phyloP scores from a whole-genome alignment of 1,140 invertebrate species.

The Trichonephila inaurata region DNA sequence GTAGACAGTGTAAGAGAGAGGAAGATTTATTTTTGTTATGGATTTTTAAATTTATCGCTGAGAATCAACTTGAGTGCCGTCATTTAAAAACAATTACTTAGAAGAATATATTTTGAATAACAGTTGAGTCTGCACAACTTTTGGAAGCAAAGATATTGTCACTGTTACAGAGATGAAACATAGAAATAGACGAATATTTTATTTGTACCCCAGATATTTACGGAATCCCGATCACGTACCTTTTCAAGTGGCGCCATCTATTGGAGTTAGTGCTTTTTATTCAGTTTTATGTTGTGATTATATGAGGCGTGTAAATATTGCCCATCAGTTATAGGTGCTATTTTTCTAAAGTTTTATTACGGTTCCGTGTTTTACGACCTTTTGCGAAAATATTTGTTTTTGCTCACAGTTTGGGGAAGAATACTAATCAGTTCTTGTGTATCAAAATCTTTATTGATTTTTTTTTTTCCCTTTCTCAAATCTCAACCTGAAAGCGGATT shows the following conservation, averaged over 20 bases:
- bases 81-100: no score
- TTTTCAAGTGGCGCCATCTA: conserved; percentile 4
- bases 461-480: no score
- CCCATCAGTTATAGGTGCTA: conserved; percentile 6
- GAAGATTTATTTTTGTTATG: no score
- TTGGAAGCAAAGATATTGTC: no score
- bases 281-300: conserved; percentile 8
- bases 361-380: not conserved
- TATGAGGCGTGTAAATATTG: conserved; percentile 34
- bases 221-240: not conserved
- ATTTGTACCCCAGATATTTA: not conserved
- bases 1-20: no score
- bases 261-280: conserved; percentile 14
- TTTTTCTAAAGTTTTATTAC: conserved; percentile 24
- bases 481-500: no score
- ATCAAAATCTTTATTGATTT: not conserved
- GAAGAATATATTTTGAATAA: no score
- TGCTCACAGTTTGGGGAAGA: not conserved
- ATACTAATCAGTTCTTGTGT: conserved; percentile 2
- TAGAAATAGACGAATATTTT: no score
- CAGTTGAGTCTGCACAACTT: no score
- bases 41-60: no score
- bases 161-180: no score
- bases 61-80: no score
- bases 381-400: conserved; percentile 24